Percentiles rank a stretch among this genome's conserved stretches.
phyloP scores from a whole-genome alignment of 2,113 vertebrate genomes.

The Chlamydotis undulata region DNA sequence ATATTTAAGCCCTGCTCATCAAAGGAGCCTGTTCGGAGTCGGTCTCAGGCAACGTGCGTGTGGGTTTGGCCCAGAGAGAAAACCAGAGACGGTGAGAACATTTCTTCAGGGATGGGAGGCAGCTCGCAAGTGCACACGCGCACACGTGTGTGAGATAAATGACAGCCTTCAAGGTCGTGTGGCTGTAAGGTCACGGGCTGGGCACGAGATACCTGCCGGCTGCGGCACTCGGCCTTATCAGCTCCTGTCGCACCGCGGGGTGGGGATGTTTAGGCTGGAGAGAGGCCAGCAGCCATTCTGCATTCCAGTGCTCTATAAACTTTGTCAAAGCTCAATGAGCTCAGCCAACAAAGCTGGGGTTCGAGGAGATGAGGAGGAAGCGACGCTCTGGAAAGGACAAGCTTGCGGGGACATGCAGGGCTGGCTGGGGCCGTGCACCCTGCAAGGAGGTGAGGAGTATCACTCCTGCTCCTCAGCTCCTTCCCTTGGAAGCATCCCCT shows the following conservation, averaged over 20 bases:
- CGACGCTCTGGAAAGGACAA: background rate
- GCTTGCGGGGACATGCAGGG: background rate
- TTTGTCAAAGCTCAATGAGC: conserved; percentile 37
- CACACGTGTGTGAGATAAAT: background rate
- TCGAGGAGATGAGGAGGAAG: conserved; percentile 18
- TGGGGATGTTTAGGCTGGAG: conserved; percentile 69
- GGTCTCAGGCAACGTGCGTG: conserved; percentile 66
- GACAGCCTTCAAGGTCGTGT: conserved; percentile 44
- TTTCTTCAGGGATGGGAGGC: conserved; percentile 40
- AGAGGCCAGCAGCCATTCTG: conserved; percentile 55
- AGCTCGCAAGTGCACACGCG: background rate
- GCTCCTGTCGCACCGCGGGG: conserved; percentile 39
- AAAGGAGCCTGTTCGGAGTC: conserved; percentile 66
- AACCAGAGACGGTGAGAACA: conserved; percentile 51
- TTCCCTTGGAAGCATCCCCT: background rate
- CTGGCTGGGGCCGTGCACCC: background rate
- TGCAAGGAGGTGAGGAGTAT: rapidly evolving
- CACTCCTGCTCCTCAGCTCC: background rate
- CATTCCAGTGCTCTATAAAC: conserved; percentile 47
- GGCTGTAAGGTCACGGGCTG: conserved; percentile 29
- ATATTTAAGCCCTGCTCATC: conserved; percentile 69
- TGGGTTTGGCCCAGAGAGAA: conserved; percentile 64
- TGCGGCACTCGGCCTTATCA: conserved; percentile 56
- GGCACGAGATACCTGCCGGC: conserved; percentile 45
- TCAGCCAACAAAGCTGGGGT: conserved; percentile 38